Evolutionary conservation across 2,113 vertebrate species (phyloP).

Genomic region (Burhinus oedicnemus): DNA sequence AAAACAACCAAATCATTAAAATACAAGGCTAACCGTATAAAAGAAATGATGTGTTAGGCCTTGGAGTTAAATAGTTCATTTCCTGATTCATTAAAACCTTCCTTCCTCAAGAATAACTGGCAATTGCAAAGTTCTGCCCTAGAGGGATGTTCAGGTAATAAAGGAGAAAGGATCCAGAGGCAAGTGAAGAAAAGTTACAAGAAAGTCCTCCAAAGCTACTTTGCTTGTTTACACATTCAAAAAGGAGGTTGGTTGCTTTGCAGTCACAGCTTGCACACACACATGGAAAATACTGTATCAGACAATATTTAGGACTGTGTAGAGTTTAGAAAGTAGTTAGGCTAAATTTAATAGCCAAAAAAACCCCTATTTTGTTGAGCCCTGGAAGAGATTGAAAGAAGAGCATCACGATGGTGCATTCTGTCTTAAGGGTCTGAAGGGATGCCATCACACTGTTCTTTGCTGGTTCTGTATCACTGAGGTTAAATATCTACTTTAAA

Average conservation of each 20-base stretch:
- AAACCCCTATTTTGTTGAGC: neutral
- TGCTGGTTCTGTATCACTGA: neutral
- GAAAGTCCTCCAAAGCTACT: neutral
- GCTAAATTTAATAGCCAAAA: neutral
- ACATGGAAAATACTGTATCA: neutral
- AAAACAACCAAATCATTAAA: neutral
- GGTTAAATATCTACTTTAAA: neutral
- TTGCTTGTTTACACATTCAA: neutral
- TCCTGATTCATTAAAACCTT: conserved; percentile 48
- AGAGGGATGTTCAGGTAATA: neutral
- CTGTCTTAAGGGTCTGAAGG: neutral
- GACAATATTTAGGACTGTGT: neutral
- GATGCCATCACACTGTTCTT: neutral
- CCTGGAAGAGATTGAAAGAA: neutral
- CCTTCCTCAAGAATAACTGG: neutral
- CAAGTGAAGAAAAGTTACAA: neutral
- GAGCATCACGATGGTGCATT: neutral
- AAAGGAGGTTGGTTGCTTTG: neutral
- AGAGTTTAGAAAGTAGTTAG: neutral
- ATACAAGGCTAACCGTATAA: neutral
- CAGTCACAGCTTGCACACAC: neutral
- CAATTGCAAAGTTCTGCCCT: conserved; percentile 12
- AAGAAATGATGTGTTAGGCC: neutral
- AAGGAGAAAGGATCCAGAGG: conserved; percentile 28
- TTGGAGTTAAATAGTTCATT: conserved; percentile 50